Evolutionary conservation across 1,140 invertebrate genomes (phyloP), one percentile per base, ranked within the genome.

Genomic region (Zophobas atratus): DNA sequence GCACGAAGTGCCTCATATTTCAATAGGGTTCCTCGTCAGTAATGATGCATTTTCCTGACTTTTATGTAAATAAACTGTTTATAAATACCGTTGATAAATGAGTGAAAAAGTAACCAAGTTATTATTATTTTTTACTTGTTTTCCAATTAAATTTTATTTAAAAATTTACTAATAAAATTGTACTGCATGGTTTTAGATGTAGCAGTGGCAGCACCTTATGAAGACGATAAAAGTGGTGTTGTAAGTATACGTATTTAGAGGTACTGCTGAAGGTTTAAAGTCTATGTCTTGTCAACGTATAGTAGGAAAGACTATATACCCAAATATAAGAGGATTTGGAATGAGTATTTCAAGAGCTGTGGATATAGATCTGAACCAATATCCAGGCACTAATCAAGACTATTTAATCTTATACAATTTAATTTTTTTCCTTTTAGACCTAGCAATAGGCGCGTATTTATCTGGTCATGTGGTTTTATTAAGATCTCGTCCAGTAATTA

Each of bases 141-240:
- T 20, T 20, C 20, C 20, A 20, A 20, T 20, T 20, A 20, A 20
- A 20, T 20, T 20, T 20, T 20, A 20, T 20, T 20, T 20, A 20
- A 20, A 20, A 20, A 20, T 20, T 20, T 20, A 20, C 20, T 20
- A 20, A 20, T 20, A 20, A 20, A 20, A 20, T 20, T 20, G 20
- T 20, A 20, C 20, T 20, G 20, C 20, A 71, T 78, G 43, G 80
- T 81, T 80, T 53, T 78, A 83, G 89, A 90, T 79, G 78, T 90
- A 20, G 87, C 88, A 8, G 86, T 90, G 1, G 87, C 88, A 32
- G 89, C 89, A n/a, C 89, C 90, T 0, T 89, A 88, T 73, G 88
- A 88, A 79, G 84, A 87, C 70, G 82, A 85, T 6, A 84, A 83
- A n/a, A 81, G 80, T 51, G 90, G 90, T 6, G 86, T 84, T n/a